Evolutionary conservation across 2,888 invertebrate species (phyloP), one percentile per base, ranked within the genome.

Genomic region (Agrochola lychnidis): DNA sequence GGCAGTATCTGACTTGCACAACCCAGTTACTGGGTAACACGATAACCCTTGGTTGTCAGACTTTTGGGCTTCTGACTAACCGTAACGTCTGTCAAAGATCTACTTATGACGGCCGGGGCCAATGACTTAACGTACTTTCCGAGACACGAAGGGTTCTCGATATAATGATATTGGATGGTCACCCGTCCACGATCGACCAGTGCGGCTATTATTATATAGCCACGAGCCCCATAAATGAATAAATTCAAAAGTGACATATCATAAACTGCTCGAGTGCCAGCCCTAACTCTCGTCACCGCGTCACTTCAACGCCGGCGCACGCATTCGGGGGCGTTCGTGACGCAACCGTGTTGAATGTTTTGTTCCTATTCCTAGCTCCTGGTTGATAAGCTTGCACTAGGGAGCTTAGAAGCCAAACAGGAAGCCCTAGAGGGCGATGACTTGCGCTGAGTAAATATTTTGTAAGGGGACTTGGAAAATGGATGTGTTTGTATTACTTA

Each of bases 301-400:
- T 76, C 77, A 80, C 78, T 53, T 45, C 68, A 48, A 19, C 74
- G 71, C 81, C 62, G 40, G 70, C 87, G 81, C 77, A 82, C 73
- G 83, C 84, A 79, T 73, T 79, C 72, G 82, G 78, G 82, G 83
- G 84, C 88, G 85, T 57, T 72, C 62, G 76, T 88, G 88, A 85
- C 84, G 88, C 87, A 88, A 88, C 68, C 19, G 45, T 79, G 81
- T 71, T 64, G 53, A 86, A 82, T 69, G 73, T 77, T 80, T 71
- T 73, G 82, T 81, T 79, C 81, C 79, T 82, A 77, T 76, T 79
- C 77, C 81, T 78, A 72, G 68, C 83, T 77, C 69, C 83, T 78
- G 36, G 67, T 69, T 62, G 78, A 83, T 80, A 84, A 86, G 73
- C 66, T 70, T 51, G 66, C 42, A 72, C 64, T 72, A 62, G 53